Conservation (phyloP, 1,140 invertebrate genomes). For the Drosophila tropicalis region DNA sequence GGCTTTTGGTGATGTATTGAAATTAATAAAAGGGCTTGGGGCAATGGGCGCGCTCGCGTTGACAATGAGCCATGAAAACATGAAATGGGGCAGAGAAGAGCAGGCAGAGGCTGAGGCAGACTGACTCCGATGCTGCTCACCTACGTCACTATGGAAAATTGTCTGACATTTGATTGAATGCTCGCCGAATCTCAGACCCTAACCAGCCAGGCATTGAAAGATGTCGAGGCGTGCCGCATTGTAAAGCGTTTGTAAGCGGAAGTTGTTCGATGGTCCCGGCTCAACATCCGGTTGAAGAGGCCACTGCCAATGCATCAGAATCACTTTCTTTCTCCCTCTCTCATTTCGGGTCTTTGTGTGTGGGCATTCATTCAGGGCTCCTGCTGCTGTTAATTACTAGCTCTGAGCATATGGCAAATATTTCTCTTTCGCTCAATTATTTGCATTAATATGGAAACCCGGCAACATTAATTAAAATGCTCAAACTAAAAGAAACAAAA, state of each 20-base stretch:
- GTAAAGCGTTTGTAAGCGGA: conserved; percentile 58
- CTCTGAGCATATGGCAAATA: conserved; percentile 24
- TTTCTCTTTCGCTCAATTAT: conserved; percentile 33
- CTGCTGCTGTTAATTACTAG: conserved; percentile 12
- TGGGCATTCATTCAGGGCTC: conserved; percentile 2
- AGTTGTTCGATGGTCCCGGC: conserved; percentile 42
- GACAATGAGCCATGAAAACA: conserved; percentile 70
- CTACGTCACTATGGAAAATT: conserved; percentile 37
- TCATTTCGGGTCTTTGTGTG: conserved; percentile 13
- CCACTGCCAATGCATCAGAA: neutral
- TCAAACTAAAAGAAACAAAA: conserved; percentile 25
- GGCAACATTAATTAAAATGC: conserved; percentile 60
- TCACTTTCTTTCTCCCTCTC: neutral
- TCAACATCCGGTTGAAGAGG: conserved; percentile 59
- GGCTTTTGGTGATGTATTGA: conserved; percentile 59
- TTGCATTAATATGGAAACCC: conserved; percentile 37
- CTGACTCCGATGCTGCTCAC: conserved; percentile 26
- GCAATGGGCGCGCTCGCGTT: conserved; percentile 34
- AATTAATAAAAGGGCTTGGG: conserved; percentile 71
- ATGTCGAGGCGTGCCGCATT: conserved; percentile 52
- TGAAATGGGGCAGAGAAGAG: conserved; percentile 31
- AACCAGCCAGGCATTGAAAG: conserved; percentile 34
- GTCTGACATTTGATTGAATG: conserved; percentile 56
- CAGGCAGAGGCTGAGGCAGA: neutral
- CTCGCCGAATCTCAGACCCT: conserved; percentile 32